phyloP scores from a whole-genome alignment of 2,888 invertebrate species.

The Antitype chi region DNA sequence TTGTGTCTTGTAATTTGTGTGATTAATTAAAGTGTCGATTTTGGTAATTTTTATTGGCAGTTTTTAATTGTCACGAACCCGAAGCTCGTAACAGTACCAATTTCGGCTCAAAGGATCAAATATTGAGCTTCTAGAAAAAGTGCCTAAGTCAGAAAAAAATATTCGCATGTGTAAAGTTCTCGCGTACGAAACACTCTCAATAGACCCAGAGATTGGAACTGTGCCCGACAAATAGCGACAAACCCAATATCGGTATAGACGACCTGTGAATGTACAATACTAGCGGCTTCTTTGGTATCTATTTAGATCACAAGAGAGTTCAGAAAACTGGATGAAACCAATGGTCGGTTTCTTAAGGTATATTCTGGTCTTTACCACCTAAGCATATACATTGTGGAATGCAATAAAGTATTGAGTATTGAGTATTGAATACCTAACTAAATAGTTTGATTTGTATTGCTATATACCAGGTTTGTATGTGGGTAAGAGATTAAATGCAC shows the following conservation, averaged over 20 bases:
- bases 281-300: constrained; percentile 9
- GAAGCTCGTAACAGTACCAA: too few relatives aligned
- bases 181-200: constrained; percentile 48
- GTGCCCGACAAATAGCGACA: constrained; percentile 58
- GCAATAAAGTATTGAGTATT: too few relatives aligned
- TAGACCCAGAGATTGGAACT: constrained; percentile 55
- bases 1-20: too few relatives aligned
- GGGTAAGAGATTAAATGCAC: too few relatives aligned
- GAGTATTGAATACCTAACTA: too few relatives aligned
- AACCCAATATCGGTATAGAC: constrained; percentile 50
- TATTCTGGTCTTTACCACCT: too few relatives aligned
- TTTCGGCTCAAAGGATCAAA: not conserved
- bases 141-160: constrained; percentile 48
- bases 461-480: too few relatives aligned
- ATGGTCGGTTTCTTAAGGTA: not conserved
- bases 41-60: too few relatives aligned
- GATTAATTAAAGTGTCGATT: too few relatives aligned
- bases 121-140: constrained; percentile 31
- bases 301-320: constrained; percentile 25
- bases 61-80: too few relatives aligned
- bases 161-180: constrained; percentile 47
- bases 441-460: too few relatives aligned
- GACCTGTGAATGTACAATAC: constrained; percentile 42
- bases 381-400: too few relatives aligned
- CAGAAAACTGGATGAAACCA: not conserved